phyloP scores from a whole-genome alignment of 53 echinoderm and acorn worm genomes.

The Echinarachnius parma region DNA sequence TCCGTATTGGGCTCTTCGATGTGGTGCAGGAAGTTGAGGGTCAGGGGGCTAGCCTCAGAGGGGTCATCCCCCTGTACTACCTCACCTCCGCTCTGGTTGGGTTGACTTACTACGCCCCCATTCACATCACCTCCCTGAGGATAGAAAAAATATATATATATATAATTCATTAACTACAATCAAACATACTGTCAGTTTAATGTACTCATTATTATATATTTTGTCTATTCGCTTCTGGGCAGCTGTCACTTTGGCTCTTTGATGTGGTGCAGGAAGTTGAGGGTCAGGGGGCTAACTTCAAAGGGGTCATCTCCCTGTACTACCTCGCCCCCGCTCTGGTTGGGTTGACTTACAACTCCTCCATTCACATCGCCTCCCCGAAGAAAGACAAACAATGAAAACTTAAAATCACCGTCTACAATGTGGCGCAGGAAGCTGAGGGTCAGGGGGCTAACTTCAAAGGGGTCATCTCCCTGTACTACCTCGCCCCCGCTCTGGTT shows the following conservation, averaged over 20 bases:
- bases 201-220: too few species aligned
- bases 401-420: too few species aligned
- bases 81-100: background rate
- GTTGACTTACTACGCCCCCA: constrained; percentile 60
- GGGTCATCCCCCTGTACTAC: constrained; percentile 25
- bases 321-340: background rate
- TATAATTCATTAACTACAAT: too few species aligned
- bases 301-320: constrained; percentile 22
- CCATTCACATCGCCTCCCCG: constrained; percentile 66
- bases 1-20: constrained; percentile 64
- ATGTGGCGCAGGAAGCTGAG: constrained; percentile 56
- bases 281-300: constrained; percentile 54
- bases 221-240: too few species aligned
- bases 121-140: constrained; percentile 55
- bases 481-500: constrained; percentile 1
- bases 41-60: constrained; percentile 50
- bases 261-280: constrained; percentile 56
- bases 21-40: constrained; percentile 53
- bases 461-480: constrained; percentile 21
- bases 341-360: constrained; percentile 45
- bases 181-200: too few species aligned
- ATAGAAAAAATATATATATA: too few species aligned
- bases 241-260: constrained; percentile 54
- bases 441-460: constrained; percentile 53
- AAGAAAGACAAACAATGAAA: background rate